phyloP scores from a whole-genome alignment of 2,888 invertebrate species.

The Branchipolynoe longqiensis region DNA sequence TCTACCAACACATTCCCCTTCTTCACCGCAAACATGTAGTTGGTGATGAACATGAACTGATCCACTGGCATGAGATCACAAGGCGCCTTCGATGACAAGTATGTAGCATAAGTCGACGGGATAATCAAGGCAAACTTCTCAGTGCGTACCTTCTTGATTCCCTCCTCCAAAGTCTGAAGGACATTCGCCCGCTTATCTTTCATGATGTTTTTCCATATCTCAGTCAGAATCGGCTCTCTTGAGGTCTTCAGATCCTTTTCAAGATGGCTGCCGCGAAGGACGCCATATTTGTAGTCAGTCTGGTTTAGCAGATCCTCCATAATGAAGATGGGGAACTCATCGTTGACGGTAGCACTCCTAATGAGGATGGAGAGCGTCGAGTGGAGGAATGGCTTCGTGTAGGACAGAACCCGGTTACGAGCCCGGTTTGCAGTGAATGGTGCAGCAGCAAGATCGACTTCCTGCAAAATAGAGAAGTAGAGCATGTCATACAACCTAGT shows the following conservation, averaged over 20 bases:
- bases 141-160: conserved; percentile 54
- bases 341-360: conserved; percentile 22
- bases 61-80: conserved; percentile 62
- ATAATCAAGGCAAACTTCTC: conserved; percentile 61
- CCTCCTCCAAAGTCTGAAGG: conserved; percentile 52
- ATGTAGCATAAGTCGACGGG: conserved; percentile 61
- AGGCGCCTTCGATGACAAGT: conserved; percentile 57
- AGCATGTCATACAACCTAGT: too few relatives aligned
- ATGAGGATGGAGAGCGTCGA: conserved; percentile 62
- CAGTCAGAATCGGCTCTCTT: neutral
- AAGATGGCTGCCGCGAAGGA: conserved; percentile 46
- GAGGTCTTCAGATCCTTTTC: conserved; percentile 39
- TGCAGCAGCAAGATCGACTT: conserved; percentile 62
- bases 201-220: conserved; percentile 41
- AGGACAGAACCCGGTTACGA: conserved; percentile 37
- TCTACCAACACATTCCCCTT: conserved; percentile 56
- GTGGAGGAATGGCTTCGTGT: conserved; percentile 63
- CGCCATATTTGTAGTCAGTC: conserved; percentile 56
- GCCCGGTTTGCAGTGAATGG: conserved; percentile 40
- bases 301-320: conserved; percentile 65
- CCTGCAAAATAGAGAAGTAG: conserved; percentile 36
- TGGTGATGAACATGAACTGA: conserved; percentile 61
- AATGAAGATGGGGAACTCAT: conserved; percentile 58
- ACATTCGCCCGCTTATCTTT: conserved; percentile 1
- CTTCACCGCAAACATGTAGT: conserved; percentile 63